These are phyloP conservation scores for Pyrrhia umbra DNA, from an alignment of 2,888 invertebrate species.

Conservation along the genomic window DNA sequence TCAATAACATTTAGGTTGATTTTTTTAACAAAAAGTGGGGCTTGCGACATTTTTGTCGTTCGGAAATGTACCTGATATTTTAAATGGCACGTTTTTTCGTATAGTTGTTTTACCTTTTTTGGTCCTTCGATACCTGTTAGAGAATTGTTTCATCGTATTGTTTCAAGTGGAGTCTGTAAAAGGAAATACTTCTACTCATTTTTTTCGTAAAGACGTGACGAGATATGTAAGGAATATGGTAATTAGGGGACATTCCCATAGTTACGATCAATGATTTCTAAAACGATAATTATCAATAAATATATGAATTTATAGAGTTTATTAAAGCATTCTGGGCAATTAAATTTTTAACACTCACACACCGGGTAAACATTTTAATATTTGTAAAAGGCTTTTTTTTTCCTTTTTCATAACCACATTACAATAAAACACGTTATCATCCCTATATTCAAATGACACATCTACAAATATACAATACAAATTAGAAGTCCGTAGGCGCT, in stretches of 20 bases:
- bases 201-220: no score
- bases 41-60: slow-evolving; percentile 45
- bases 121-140: slow-evolving; percentile 10
- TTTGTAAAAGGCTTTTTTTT: background rate
- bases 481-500: slow-evolving; percentile 42
- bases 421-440: background rate
- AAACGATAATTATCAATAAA: no score
- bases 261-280: no score
- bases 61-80: slow-evolving; percentile 47
- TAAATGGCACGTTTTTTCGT: slow-evolving; percentile 27
- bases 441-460: slow-evolving; percentile 29
- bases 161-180: background rate
- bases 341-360: no score
- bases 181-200: background rate
- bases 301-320: no score
- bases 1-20: slow-evolving; percentile 58
- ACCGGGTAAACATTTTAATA: no score
- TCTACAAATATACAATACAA: slow-evolving; percentile 51
- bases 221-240: no score
- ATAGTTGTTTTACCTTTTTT: slow-evolving; percentile 15
- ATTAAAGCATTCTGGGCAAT: no score
- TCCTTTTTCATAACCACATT: background rate
- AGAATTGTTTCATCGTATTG: slow-evolving; percentile 6
- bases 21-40: slow-evolving; percentile 44
- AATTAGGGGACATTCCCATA: no score